These are phyloP conservation scores for Catharus fuscescens DNA, from an alignment of 2,113 vertebrate genomes.

Conservation along the genomic window DNA sequence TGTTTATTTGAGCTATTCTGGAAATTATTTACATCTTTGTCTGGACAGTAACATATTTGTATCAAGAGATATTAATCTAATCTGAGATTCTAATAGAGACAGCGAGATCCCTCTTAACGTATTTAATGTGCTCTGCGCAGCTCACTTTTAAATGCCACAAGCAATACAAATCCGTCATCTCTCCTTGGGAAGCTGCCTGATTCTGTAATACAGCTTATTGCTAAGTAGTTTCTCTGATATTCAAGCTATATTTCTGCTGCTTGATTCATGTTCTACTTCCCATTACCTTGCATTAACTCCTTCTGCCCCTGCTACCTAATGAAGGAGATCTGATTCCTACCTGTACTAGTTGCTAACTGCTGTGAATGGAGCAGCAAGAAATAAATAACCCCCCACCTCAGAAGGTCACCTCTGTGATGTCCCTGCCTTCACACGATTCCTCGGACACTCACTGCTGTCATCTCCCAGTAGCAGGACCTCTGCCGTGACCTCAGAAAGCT, in stretches of 20 bases:
- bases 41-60: background rate
- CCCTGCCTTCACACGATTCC: accelerated
- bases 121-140: background rate
- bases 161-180: conserved; percentile 32
- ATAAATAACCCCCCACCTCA: background rate
- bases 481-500: background rate
- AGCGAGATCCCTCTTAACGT: background rate
- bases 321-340: background rate
- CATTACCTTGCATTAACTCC: conserved; percentile 17
- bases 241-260: conserved; percentile 49
- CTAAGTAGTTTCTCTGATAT: conserved; percentile 69
- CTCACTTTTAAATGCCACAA: conserved; percentile 55
- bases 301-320: conserved; percentile 4
- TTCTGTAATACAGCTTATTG: conserved; percentile 58
- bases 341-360: background rate
- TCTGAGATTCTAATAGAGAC: background rate
- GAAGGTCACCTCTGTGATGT: background rate
- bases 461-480: background rate
- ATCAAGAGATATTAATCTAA: background rate
- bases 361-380: background rate
- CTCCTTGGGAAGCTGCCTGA: conserved; percentile 73
- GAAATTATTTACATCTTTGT: conserved; percentile 1
- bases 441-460: background rate
- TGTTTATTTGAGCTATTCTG: background rate
- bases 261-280: conserved; percentile 54